A percentile compares a stretch with the other conserved stretches of the same genome.
Conservation (phyloP, 1,140 invertebrate genomes). For the Drosophila burlai region DNA sequence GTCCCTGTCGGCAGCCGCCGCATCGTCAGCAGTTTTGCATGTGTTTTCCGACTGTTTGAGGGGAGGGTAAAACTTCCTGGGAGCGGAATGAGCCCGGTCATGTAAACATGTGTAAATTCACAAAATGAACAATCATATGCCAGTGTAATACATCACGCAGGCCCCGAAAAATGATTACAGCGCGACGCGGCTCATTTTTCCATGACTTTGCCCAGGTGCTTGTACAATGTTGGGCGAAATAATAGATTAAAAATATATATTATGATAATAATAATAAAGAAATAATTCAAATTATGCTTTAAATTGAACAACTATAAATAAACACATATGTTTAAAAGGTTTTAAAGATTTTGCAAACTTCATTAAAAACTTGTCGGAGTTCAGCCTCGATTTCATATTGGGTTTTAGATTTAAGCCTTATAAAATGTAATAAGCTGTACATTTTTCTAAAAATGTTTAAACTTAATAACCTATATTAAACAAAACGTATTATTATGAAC, state of each 20-base stretch:
- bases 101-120: constrained; percentile 81
- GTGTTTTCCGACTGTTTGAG: constrained; percentile 4
- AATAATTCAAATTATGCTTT: neutral
- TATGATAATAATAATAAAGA: neutral
- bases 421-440: no score
- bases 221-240: neutral
- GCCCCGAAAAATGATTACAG: constrained; percentile 61
- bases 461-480: neutral
- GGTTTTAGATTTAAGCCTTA: no score
- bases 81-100: constrained; percentile 31
- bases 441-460: no score
- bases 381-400: no score
- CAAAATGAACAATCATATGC: constrained; percentile 80
- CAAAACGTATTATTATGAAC: no score
- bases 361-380: no score
- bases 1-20: constrained; percentile 10
- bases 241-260: neutral
- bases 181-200: constrained; percentile 60
- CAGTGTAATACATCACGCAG: constrained; percentile 77
- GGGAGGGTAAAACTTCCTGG: neutral
- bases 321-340: neutral
- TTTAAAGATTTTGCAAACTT: neutral
- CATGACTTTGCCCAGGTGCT: constrained; percentile 19
- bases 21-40: constrained; percentile 56
- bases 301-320: neutral